phyloP scores from a whole-genome alignment of 1,140 invertebrate genomes.

The Lamellibrachia luymesi region DNA sequence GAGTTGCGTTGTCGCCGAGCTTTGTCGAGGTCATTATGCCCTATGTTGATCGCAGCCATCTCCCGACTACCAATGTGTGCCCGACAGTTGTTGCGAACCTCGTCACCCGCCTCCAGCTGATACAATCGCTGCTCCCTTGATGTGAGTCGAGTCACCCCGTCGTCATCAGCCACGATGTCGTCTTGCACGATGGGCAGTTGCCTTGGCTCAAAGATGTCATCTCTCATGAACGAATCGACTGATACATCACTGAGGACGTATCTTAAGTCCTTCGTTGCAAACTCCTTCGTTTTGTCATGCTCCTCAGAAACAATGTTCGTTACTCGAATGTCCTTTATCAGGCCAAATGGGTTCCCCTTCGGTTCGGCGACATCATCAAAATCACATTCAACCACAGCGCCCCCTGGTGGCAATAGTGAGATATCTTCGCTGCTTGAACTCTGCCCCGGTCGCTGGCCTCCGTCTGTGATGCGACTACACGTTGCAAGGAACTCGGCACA shows the following conservation, averaged over 20 bases:
- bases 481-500: slow-evolving; percentile 7
- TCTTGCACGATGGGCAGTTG: not conserved
- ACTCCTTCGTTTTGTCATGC: slow-evolving; percentile 45
- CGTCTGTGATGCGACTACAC: not conserved
- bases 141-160: not conserved
- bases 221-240: not conserved
- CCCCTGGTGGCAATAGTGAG: not conserved
- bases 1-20: not conserved
- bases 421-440: slow-evolving; percentile 5
- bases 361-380: not conserved
- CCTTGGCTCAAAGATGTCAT: slow-evolving; percentile 21
- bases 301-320: slow-evolving; percentile 46
- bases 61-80: not conserved
- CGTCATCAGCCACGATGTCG: not conserved
- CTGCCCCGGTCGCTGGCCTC: not conserved
- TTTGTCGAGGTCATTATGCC: not conserved
- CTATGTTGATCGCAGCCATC: not conserved
- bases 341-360: slow-evolving; percentile 37
- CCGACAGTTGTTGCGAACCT: not conserved
- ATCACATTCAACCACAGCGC: slow-evolving; percentile 8
- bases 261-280: slow-evolving; percentile 28
- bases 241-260: slow-evolving; percentile 18
- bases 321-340: slow-evolving; percentile 49
- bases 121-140: not conserved
- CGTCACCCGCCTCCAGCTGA: not conserved